Conservation (phyloP, 2,888 invertebrate species). For the Limnephilus auricula region DNA sequence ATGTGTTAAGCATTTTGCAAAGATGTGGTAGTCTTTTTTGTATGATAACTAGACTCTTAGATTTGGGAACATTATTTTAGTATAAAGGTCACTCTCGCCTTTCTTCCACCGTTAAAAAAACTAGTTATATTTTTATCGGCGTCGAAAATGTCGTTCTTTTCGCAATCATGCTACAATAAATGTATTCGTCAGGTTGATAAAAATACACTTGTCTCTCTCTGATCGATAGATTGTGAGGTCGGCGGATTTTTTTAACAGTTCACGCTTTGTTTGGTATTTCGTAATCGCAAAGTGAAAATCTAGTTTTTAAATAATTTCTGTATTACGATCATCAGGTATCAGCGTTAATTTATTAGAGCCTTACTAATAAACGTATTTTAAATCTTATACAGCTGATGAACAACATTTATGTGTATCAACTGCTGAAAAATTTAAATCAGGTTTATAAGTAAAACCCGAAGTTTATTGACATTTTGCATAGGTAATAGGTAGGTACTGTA, state of each 20-base stretch:
- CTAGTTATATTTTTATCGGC: background rate
- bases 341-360: background rate
- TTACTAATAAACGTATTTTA: too few relatives aligned
- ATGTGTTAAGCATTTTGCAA: background rate
- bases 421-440: too few relatives aligned
- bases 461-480: too few relatives aligned
- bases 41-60: background rate
- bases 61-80: background rate
- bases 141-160: background rate
- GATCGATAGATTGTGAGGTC: background rate
- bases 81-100: background rate
- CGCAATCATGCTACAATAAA: background rate
- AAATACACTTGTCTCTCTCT: background rate
- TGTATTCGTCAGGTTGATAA: background rate
- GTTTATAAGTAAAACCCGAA: too few relatives aligned
- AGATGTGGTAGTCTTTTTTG: background rate
- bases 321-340: background rate
- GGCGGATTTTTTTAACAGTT: background rate
- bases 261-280: background rate
- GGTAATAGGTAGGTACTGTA: too few relatives aligned
- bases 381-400: too few relatives aligned
- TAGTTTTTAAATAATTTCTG: background rate
- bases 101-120: background rate
- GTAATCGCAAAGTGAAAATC: background rate
- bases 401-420: too few relatives aligned